Base-by-base conservation (phyloP, 1,140 invertebrate genomes). In the Drosophila bocki region DNA sequence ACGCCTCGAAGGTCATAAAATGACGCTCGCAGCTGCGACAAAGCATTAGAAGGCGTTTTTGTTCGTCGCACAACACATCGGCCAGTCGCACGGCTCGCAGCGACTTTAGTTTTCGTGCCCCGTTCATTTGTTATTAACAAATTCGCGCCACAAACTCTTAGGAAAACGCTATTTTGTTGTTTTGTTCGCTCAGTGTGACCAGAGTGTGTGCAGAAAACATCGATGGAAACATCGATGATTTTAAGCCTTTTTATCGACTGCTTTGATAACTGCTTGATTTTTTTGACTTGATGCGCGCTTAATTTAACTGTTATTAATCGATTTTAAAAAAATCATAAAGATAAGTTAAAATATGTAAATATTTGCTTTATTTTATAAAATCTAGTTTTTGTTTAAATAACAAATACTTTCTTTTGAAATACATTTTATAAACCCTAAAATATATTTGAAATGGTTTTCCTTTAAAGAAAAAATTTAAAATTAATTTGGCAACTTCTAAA, bases 31-130 rank as follows among this genome's bases (percentile, higher is more conserved):
- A 91, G 47, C 68, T 72, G 8, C 79, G 74, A 29, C 88, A 91
- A 2, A 91, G 64, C 26, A 80, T 37, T 15, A 90, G 54, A 0
- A 91, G 33, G 7, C 82, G 68, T 7, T 53, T 53, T 7, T 91
- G 80, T n/a, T 91, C 77, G 50, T 91, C 85, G 17, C 65, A 75
- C 1, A 91, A 51, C 1, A 91, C 39, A 41, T 91, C 82, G 11
- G 71, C 90, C 39, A 91, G 54, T 11, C 82, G 67, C 48, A 91
- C 65, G 0, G 82, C 41, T 17, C 62, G 62, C 51, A 86, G 19
- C 3, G 63, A 51, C 70, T 81, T 90, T 0, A 45, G 22, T 39
- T 81, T 84, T 3, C 61, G 58, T 17, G 42, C 4, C 19, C 68
- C 74, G 75, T 84, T 88, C 85, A 88, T 88, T 74, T 86, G 47